These are phyloP conservation scores for Chaetophractus vellerosus DNA, from an alignment of 2,797 vertebrate species.

Conservation along the genomic window DNA sequence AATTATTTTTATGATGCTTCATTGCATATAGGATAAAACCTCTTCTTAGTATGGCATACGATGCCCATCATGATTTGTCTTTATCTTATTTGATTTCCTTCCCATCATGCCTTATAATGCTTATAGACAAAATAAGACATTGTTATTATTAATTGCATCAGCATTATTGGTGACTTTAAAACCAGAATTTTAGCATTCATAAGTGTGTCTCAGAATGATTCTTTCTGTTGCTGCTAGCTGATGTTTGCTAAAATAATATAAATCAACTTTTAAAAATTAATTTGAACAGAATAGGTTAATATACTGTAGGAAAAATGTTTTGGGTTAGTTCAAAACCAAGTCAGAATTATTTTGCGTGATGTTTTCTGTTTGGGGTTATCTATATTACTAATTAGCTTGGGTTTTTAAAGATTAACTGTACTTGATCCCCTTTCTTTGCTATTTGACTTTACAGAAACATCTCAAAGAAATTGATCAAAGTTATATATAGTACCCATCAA, in stretches of 20 bases:
- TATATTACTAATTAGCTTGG: constrained; percentile 7
- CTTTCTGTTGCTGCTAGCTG: not conserved
- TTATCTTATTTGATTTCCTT: constrained; percentile 50
- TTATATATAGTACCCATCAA: not conserved
- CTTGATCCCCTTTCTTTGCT: not conserved
- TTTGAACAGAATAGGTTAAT: constrained; percentile 4
- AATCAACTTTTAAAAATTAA: not conserved
- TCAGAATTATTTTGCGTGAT: constrained; percentile 44
- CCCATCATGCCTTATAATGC: not conserved
- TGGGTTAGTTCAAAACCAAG: constrained; percentile 3
- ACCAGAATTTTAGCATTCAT: not conserved
- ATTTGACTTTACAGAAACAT: constrained; percentile 39
- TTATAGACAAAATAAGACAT: not conserved
- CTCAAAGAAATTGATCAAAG: constrained; percentile 24
- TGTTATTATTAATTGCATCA: constrained; percentile 6
- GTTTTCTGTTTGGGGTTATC: constrained; percentile 19
- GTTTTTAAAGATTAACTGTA: constrained; percentile 12
- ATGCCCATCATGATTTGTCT: not conserved
- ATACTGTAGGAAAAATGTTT: not conserved
- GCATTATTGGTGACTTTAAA: constrained; percentile 24
- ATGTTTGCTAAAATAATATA: constrained; percentile 11
- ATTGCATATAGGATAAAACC: not conserved
- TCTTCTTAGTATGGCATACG: not conserved
- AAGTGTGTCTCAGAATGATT: not conserved
- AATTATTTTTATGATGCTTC: constrained; percentile 5